phyloP scores from a whole-genome alignment of 2,113 vertebrate species.

The Chiloscyllium plagiosum region DNA sequence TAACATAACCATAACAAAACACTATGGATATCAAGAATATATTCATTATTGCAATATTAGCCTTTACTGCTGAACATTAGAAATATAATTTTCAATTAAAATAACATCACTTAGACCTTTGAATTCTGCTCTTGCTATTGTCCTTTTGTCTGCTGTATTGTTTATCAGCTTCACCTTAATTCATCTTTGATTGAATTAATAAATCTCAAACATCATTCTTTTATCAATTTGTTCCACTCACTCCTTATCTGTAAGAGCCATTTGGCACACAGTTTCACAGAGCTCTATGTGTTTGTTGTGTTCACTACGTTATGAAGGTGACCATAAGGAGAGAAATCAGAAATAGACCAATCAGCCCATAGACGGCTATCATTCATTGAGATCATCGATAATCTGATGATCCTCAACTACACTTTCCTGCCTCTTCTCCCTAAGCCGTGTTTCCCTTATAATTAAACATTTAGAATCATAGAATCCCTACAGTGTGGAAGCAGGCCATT shows the following conservation, averaged over 20 bases:
- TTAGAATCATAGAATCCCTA: too few relatives aligned
- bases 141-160: not conserved
- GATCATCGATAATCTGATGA: too few relatives aligned
- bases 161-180: not conserved
- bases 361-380: too few relatives aligned
- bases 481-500: too few relatives aligned
- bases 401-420: too few relatives aligned
- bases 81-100: not conserved
- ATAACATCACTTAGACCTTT: not conserved
- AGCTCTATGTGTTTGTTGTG: too few relatives aligned
- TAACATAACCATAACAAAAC: constrained; percentile 5
- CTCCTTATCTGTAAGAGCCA: not conserved
- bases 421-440: too few relatives aligned
- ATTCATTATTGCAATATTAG: not conserved
- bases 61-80: not conserved
- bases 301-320: not conserved
- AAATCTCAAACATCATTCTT: not conserved
- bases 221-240: not conserved
- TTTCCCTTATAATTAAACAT: too few relatives aligned
- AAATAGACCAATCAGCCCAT: too few relatives aligned
- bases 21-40: not conserved
- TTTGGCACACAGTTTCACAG: not conserved
- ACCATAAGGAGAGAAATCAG: not conserved
- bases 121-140: not conserved
- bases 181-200: not conserved